Base-by-base conservation (phyloP, 1,140 invertebrate species). In the Cheumatopsyche charites region DNA sequence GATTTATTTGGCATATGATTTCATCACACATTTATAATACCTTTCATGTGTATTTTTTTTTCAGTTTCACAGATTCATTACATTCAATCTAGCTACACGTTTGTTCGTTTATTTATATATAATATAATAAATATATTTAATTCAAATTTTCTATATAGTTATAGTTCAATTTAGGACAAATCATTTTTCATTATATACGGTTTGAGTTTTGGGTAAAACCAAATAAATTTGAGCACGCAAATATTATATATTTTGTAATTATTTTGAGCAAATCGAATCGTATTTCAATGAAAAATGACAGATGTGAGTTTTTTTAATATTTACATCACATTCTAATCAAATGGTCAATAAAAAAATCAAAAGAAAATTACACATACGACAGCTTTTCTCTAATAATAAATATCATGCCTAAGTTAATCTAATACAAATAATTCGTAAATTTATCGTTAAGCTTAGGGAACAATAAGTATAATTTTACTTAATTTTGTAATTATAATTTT, bases 381-480 rank as follows among this genome's bases (percentile, higher is more conserved):
- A 52, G 19, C 19, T 58, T 42, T 42, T 26, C 12, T 25, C 23
- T 58, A 25, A 23, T 58, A 25, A 23, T 58, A 23, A 58, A 58
- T 58, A 58, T 58, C 23, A 58, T 12, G 19, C 23, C 55, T 58
- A 58, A 58, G 13, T n/a, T 58, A 12, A 58, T 58, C 23, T 26
- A 25, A 58, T 55, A 55, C 49, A 55, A 58, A 25, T 58, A 58
- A 52, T 52, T 52, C 47, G 47, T 52, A 52, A 52, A 17, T 52
- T 17, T 52, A 52, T 52, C 45, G 15, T 47, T n/a, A 25, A 4
- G 69, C 73, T 13, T 52, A 52, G 47, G 47, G 47, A 58, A 58
- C 55, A 58, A 58, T 58, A 55, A 23, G 55, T 58, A 58, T 25
- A 58, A 58, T 63, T 63, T 63, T 63, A 63, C 29, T 63, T 29